Conservation (phyloP, 2,888 invertebrate genomes). For the Acronicta psi region DNA sequence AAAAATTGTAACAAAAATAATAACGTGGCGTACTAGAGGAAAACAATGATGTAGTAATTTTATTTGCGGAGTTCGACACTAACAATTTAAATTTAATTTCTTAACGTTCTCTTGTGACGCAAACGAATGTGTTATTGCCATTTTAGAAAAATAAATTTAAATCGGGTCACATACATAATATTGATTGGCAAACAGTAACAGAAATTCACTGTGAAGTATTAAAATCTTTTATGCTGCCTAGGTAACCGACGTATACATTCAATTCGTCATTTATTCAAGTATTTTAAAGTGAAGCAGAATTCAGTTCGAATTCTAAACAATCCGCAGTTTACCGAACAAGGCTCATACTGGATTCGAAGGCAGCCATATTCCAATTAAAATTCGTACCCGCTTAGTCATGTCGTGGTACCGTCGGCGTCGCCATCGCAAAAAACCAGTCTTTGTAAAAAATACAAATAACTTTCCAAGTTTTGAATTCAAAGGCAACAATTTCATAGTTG, state of each 20-base stretch:
- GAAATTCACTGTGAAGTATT: background rate
- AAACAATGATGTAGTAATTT: constrained; percentile 3
- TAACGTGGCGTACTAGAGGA: background rate
- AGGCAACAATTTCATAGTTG: constrained; percentile 25
- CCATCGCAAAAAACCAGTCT: constrained; percentile 20
- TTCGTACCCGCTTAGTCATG: constrained; percentile 53
- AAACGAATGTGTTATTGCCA: too few relatives aligned
- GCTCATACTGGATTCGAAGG: constrained; percentile 5
- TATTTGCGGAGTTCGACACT: background rate
- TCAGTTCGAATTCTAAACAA: constrained; percentile 41
- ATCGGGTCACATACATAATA: too few relatives aligned
- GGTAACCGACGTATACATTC: constrained; percentile 9
- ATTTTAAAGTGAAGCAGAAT: constrained; percentile 24
- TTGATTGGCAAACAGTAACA: background rate
- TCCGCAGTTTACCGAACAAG: constrained; percentile 35
- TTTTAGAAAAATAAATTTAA: too few relatives aligned
- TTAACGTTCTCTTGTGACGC: too few relatives aligned
- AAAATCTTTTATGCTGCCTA: background rate
- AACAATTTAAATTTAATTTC: background rate
- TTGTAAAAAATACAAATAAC: constrained; percentile 13
- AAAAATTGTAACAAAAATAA: constrained; percentile 2
- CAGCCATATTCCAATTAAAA: constrained; percentile 55
- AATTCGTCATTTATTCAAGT: constrained; percentile 22
- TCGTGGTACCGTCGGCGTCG: constrained; percentile 30
- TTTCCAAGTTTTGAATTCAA: constrained; percentile 20